A percentile compares a stretch with the other conserved stretches of the same genome.
Conservation (phyloP, 2,113 vertebrate genomes). For the Sinocyclocheilus rhinocerous region DNA sequence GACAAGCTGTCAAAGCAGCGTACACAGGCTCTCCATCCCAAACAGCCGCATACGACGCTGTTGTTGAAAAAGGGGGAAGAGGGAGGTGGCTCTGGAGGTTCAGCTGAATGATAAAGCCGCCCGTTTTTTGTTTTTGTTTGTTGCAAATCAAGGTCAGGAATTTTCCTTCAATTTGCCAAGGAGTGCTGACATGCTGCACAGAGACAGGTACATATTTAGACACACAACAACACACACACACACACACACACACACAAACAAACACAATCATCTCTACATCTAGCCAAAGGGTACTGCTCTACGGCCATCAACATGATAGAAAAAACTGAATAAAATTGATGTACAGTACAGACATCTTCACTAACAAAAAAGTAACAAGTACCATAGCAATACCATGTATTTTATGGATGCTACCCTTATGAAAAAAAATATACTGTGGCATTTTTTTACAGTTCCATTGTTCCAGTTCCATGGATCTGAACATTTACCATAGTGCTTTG, state of each 20-base stretch:
- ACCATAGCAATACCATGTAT: not conserved
- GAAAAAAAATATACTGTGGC: too few species aligned
- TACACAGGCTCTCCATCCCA: constrained; percentile 48
- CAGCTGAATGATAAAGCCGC: not conserved
- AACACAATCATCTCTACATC: not conserved
- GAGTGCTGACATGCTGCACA: constrained; percentile 38
- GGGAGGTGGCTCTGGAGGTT: constrained; percentile 37
- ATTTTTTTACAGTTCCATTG: not conserved
- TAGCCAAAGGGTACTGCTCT: not conserved
- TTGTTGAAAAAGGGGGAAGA: constrained; percentile 36
- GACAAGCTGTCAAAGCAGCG: constrained; percentile 58
- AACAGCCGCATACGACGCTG: constrained; percentile 19
- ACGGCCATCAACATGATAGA: not conserved
- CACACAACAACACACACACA: not conserved
- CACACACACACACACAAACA: not conserved
- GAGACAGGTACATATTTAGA: constrained; percentile 42
- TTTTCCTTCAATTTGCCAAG: constrained; percentile 42
- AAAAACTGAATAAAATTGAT: not conserved
- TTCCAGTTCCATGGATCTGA: not conserved
- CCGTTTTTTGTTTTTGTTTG: constrained; percentile 26
- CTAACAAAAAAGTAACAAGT: not conserved
- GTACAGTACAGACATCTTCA: not conserved
- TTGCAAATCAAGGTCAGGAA: constrained; percentile 52
- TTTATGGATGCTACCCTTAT: too few species aligned
- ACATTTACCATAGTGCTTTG: too few species aligned